Evolutionary conservation across 2,113 vertebrate species (phyloP).

Genomic region (Lamprotornis superbus): DNA sequence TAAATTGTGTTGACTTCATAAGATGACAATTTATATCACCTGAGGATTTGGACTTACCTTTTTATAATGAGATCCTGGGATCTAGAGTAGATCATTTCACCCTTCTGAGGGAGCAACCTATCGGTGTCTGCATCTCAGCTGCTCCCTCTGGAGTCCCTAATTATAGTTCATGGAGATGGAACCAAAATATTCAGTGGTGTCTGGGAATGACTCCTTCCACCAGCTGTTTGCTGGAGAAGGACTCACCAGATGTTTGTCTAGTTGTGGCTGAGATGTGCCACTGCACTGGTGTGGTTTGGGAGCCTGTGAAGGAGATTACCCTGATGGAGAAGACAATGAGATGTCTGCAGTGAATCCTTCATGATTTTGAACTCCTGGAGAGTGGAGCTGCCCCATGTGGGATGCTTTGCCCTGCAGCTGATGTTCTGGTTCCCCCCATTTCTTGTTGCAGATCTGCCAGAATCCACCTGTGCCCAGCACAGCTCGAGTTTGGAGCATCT

Average conservation of each 20-base stretch:
- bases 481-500: background rate
- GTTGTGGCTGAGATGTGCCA: background rate
- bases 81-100: background rate
- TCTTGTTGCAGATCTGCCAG: background rate
- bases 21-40: background rate
- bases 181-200: background rate
- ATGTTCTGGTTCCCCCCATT: background rate
- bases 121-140: background rate
- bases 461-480: background rate
- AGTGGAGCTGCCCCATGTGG: rapidly evolving
- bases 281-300: background rate
- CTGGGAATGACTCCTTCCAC: background rate
- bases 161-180: background rate
- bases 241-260: background rate
- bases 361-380: rapidly evolving
- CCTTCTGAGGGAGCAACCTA: background rate
- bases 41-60: background rate
- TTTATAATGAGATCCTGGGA: background rate
- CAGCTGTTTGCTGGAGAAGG: background rate
- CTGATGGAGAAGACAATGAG: background rate
- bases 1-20: background rate
- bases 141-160: background rate
- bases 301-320: background rate
- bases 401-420: background rate
- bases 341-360: background rate